Evolutionary conservation across 1,140 invertebrate species (phyloP).

Genomic region (Muscidifurax raptorellus): DNA sequence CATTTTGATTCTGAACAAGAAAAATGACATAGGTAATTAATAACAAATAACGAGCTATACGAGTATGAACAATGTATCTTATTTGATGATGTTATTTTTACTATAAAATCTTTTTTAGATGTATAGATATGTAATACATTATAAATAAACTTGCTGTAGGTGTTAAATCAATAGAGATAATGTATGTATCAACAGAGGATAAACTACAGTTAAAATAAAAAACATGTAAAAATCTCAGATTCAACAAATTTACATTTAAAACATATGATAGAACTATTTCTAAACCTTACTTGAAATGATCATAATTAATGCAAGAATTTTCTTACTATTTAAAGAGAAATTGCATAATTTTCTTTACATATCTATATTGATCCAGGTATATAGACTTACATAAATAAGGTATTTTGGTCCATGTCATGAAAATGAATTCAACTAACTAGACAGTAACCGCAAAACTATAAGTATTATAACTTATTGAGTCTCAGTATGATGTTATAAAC

Average conservation of each 20-base stretch:
- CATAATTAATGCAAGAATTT: not conserved
- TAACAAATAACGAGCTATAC: not conserved
- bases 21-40: constrained; percentile 39
- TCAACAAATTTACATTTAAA: not conserved
- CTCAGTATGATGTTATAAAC: not conserved
- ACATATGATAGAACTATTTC: not conserved
- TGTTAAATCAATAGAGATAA: no score
- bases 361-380: not conserved
- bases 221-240: not conserved
- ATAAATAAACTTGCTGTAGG: no score
- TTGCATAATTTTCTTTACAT: constrained; percentile 4
- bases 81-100: no score
- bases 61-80: no score
- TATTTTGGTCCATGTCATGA: not conserved
- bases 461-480: no score
- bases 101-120: no score
- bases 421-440: no score
- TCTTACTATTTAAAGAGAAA: not conserved
- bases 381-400: constrained; percentile 8
- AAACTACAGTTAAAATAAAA: not conserved
- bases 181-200: no score
- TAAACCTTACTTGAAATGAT: not conserved
- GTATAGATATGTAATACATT: no score
- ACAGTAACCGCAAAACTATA: no score
- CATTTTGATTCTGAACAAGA: constrained; percentile 65